These are phyloP conservation scores for Aspidiotus destructor DNA, from an alignment of 2,888 invertebrate genomes.

Conservation along the genomic window DNA sequence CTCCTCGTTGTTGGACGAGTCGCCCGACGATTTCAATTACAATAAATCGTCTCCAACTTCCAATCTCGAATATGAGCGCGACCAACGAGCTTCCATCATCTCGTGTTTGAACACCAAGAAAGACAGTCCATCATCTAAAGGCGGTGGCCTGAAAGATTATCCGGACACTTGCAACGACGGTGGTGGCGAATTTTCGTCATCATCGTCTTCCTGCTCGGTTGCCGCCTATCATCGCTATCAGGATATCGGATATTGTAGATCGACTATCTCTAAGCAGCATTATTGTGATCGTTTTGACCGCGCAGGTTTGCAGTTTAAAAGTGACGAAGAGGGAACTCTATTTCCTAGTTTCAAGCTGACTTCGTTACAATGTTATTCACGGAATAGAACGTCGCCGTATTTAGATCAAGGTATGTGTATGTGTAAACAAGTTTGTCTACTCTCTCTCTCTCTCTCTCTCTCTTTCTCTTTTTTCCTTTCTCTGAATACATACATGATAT, in stretches of 20 bases:
- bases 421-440: neutral
- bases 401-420: conserved; percentile 29
- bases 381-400: conserved; percentile 19
- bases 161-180: neutral
- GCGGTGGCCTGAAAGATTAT: too few relatives aligned
- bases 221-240: neutral
- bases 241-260: neutral
- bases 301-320: neutral
- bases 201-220: neutral
- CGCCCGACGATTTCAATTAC: conserved; percentile 9
- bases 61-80: conserved; percentile 3
- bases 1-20: conserved; percentile 8
- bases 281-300: neutral
- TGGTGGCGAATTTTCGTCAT: neutral
- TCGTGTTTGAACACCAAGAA: conserved; percentile 1
- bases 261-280: neutral
- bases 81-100: neutral
- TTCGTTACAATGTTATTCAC: conserved; percentile 6
- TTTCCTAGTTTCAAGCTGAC: neutral
- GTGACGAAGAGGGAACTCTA: neutral
- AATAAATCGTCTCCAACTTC: conserved; percentile 9
- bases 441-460: neutral
- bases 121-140: neutral
- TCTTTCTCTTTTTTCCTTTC: too few relatives aligned
- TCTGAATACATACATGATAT: too few relatives aligned